phyloP scores from a whole-genome alignment of 2,113 vertebrate genomes.

The Notiomystis cincta region DNA sequence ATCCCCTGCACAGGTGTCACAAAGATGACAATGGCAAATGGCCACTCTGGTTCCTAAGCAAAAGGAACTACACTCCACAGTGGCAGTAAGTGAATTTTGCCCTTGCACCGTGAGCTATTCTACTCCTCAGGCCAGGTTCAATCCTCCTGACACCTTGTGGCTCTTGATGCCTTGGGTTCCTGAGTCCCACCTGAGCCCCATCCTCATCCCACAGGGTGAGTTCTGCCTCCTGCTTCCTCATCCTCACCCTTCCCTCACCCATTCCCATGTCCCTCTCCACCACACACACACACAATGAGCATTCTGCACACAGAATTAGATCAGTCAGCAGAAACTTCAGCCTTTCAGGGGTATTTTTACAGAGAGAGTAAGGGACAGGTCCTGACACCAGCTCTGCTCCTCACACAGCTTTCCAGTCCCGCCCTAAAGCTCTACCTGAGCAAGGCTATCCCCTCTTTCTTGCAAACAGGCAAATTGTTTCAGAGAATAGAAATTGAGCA shows the following conservation, averaged over 20 bases:
- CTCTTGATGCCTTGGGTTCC: fast-evolving
- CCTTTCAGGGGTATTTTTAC: not conserved
- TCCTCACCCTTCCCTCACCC: not conserved
- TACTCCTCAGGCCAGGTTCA: not conserved
- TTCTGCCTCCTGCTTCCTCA: not conserved
- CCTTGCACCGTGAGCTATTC: not conserved
- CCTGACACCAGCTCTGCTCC: not conserved
- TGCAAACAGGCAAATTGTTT: not conserved
- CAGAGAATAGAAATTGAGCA: not conserved
- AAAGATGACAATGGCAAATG: not conserved
- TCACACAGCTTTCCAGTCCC: not conserved
- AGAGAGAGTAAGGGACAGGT: not conserved
- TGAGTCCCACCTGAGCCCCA: fast-evolving
- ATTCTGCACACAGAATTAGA: not conserved
- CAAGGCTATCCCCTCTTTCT: not conserved
- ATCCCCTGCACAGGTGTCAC: not conserved
- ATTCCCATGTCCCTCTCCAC: fast-evolving
- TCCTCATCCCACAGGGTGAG: not conserved
- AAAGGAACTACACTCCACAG: not conserved
- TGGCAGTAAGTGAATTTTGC: not conserved
- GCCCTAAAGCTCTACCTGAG: not conserved
- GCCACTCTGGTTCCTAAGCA: not conserved
- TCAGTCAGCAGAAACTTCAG: not conserved
- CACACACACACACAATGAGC: not conserved
- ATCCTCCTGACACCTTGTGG: not conserved